Conservation (phyloP, 1,140 invertebrate genomes). For the Saccostrea glomerata region DNA sequence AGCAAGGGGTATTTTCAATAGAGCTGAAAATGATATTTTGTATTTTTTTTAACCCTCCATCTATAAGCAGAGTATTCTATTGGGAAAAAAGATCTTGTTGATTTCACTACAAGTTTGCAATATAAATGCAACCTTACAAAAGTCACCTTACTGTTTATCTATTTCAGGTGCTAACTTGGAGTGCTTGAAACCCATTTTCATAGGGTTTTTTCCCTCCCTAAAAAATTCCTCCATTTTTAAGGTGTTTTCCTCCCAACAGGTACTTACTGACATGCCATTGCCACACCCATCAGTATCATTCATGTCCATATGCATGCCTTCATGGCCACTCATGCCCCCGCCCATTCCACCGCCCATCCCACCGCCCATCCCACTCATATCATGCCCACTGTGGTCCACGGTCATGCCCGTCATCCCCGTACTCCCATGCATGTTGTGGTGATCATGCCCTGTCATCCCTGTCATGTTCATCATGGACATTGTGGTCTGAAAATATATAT, state of each 20-base stretch:
- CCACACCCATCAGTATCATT: conserved; percentile 45
- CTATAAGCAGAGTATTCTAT: too few species aligned
- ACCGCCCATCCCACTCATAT: conserved; percentile 5
- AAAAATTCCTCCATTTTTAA: too few species aligned
- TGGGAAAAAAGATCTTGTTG: too few species aligned
- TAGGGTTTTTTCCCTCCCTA: too few species aligned
- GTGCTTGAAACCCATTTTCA: too few species aligned
- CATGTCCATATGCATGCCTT: conserved; percentile 28
- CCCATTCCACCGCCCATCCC: conserved; percentile 18
- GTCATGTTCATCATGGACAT: conserved; percentile 25
- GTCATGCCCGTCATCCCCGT: background rate
- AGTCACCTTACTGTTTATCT: too few species aligned
- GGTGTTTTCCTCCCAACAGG: background rate
- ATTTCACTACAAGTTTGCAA: too few species aligned
- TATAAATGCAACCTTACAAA: too few species aligned
- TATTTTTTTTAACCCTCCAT: too few species aligned
- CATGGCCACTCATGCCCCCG: conserved; percentile 10
- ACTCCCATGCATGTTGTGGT: background rate
- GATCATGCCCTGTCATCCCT: conserved; percentile 41
- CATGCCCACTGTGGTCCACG: background rate
- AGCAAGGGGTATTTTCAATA: too few species aligned
- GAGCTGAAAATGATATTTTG: too few species aligned
- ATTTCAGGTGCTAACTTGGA: too few species aligned
- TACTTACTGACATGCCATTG: conserved; percentile 5
- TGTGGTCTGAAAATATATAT: background rate